Evolutionary conservation across 2,888 invertebrate genomes (phyloP).

Genomic region (Aleiodes testaceus): DNA sequence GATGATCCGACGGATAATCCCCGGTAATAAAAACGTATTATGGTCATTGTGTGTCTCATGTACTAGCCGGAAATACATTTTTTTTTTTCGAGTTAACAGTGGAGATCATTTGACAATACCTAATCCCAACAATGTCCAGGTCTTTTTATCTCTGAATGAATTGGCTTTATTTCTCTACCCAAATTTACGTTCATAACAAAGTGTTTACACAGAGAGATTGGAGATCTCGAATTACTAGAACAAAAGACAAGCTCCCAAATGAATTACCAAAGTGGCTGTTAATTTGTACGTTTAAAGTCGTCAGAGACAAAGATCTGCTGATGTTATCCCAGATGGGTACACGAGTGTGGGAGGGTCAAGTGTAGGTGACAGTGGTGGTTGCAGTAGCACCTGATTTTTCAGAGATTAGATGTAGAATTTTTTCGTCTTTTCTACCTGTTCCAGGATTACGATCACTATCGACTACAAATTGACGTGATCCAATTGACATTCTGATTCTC

Average conservation of each 20-base stretch:
- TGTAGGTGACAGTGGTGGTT: slow-evolving; percentile 37
- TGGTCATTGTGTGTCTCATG: slow-evolving; percentile 12
- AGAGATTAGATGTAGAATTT: slow-evolving; percentile 49
- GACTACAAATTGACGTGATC: slow-evolving; percentile 53
- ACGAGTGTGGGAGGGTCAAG: slow-evolving; percentile 15
- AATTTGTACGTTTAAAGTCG: slow-evolving; percentile 50
- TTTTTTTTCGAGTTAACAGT: not conserved
- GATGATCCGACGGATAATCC: slow-evolving; percentile 61
- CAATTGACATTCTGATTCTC: slow-evolving; percentile 47
- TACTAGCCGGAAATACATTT: slow-evolving; percentile 42
- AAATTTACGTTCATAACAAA: not conserved
- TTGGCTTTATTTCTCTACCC: too few species aligned
- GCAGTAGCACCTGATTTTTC: slow-evolving; percentile 63
- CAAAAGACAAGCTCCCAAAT: slow-evolving; percentile 40
- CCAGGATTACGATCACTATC: slow-evolving; percentile 62
- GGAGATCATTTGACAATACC: not conserved
- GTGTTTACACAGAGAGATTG: not conserved
- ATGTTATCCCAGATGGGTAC: slow-evolving; percentile 41
- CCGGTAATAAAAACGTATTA: slow-evolving; percentile 43
- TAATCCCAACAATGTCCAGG: not conserved
- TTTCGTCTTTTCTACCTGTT: slow-evolving; percentile 16
- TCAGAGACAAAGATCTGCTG: slow-evolving; percentile 46
- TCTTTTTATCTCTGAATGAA: not conserved
- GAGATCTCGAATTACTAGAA: slow-evolving; percentile 33
- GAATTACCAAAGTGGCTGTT: slow-evolving; percentile 40